These are phyloP conservation scores for Tetanocera ferruginea DNA, from an alignment of 2,888 invertebrate genomes.

Conservation along the genomic window DNA sequence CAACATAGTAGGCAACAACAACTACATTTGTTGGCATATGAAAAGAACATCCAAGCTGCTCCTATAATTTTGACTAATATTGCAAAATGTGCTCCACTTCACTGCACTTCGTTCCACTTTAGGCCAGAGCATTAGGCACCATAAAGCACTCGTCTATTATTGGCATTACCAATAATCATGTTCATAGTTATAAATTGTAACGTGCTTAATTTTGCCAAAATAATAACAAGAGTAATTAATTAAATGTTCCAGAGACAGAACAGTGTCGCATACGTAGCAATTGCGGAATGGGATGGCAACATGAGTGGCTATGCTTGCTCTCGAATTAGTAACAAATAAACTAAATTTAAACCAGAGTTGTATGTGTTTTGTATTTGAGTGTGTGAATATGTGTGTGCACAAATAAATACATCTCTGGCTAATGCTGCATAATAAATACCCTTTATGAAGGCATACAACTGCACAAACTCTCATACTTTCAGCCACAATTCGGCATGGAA, in stretches of 20 bases:
- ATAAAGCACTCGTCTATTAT: conserved; percentile 21
- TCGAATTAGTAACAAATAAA: conserved; percentile 51
- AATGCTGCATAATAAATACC: conserved; percentile 31
- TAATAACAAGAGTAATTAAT: conserved; percentile 68
- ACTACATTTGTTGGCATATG: not conserved
- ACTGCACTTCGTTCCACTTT: not conserved
- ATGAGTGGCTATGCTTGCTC: conserved; percentile 30
- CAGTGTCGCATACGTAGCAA: conserved; percentile 14
- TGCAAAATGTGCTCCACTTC: not conserved
- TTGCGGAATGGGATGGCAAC: conserved; percentile 2
- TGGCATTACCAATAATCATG: conserved; percentile 57
- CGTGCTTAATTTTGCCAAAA: conserved; percentile 67
- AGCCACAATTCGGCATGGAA: not conserved
- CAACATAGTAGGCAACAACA: not conserved
- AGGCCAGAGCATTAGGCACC: not conserved
- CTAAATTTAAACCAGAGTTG: conserved; percentile 39
- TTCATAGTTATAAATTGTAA: conserved; percentile 66
- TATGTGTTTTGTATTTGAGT: not conserved
- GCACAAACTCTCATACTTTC: not conserved
- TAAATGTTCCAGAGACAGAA: conserved; percentile 65
- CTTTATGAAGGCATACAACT: not conserved
- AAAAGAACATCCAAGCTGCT: not conserved
- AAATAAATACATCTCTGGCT: conserved; percentile 9
- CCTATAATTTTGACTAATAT: not conserved
- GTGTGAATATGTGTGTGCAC: not conserved